These are phyloP conservation scores for Formicarius rufipectus DNA, from an alignment of 2,113 vertebrate species.

Conservation along the genomic window DNA sequence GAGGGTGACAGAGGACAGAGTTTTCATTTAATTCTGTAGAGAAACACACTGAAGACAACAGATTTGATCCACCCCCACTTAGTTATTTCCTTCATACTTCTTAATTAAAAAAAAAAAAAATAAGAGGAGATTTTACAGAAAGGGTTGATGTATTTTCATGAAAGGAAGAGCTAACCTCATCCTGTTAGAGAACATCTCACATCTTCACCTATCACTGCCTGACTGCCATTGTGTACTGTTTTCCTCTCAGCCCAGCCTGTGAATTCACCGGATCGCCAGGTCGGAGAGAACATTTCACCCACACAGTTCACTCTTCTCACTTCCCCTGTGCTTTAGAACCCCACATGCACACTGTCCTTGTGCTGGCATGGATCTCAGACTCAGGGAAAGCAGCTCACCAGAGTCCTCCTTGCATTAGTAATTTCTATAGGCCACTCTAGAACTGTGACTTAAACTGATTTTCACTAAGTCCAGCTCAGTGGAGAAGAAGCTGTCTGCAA, in stretches of 20 bases:
- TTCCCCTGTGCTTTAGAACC: neutral
- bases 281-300: neutral
- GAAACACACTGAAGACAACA: neutral
- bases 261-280: neutral
- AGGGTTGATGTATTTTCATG: constrained; percentile 6
- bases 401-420: neutral
- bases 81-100: neutral
- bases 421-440: neutral
- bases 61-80: neutral
- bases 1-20: neutral
- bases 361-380: neutral
- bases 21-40: neutral
- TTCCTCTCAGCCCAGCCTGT: neutral
- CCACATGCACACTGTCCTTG: fast-evolving
- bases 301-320: constrained; percentile 38
- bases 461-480: neutral
- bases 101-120: neutral
- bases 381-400: neutral
- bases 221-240: neutral
- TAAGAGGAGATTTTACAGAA: constrained; percentile 38
- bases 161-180: constrained; percentile 68
- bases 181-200: constrained; percentile 27
- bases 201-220: neutral
- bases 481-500: neutral
- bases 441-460: neutral